phyloP scores from a whole-genome alignment of 2,113 vertebrate genomes.

The Laticauda colubrina region DNA sequence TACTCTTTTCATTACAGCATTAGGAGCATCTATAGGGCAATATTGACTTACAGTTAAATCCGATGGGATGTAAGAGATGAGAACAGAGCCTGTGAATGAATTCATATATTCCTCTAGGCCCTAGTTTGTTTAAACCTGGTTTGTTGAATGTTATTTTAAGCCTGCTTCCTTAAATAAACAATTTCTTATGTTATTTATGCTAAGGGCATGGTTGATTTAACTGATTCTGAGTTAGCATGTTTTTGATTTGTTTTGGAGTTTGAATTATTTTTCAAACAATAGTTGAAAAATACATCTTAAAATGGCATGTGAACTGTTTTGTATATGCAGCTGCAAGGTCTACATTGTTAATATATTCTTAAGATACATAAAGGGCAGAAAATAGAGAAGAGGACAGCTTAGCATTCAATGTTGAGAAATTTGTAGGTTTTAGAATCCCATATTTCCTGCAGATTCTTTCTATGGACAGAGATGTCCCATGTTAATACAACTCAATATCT shows the following conservation, averaged over 20 bases:
- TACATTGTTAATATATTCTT: not conserved
- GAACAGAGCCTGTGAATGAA: not conserved
- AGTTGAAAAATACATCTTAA: not conserved
- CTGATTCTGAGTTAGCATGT: not conserved
- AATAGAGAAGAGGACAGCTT: not conserved
- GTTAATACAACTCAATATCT: not conserved
- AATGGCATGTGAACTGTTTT: not conserved
- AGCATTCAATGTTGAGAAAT: not conserved
- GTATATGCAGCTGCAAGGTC: not conserved
- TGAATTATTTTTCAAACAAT: not conserved
- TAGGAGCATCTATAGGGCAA: not conserved
- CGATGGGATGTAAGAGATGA: not conserved
- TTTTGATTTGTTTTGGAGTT: not conserved
- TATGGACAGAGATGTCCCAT: not conserved
- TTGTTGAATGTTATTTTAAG: not conserved
- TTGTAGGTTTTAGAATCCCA: not conserved
- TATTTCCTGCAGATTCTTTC: not conserved
- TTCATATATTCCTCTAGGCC: not conserved
- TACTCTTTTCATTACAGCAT: slow-evolving; percentile 6
- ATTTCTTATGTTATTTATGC: not conserved
- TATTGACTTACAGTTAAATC: not conserved
- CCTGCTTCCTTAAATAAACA: not conserved
- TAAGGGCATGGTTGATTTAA: not conserved
- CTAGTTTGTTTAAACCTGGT: not conserved
- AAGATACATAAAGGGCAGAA: not conserved